Evolutionary conservation across 2,797 vertebrate species (phyloP).

Genomic region (Perodicticus potto): DNA sequence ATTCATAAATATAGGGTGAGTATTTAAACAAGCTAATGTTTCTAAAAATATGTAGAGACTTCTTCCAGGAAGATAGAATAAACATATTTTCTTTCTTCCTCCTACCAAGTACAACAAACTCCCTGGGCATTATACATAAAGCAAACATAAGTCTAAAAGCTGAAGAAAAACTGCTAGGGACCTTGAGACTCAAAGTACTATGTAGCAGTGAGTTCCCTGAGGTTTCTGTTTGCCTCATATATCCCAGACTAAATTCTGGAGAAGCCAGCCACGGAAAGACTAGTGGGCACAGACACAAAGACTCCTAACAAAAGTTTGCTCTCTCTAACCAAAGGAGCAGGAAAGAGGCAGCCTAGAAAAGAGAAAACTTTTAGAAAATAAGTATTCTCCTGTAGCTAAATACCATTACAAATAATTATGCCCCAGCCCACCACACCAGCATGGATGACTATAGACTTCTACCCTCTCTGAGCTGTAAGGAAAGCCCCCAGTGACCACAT

Average conservation of each 20-base stretch:
- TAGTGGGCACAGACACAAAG: neutral
- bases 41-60: neutral
- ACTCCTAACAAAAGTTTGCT: neutral
- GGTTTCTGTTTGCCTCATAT: neutral
- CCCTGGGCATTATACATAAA: neutral
- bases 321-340: neutral
- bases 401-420: too few relatives aligned
- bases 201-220: neutral
- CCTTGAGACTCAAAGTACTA: neutral
- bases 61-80: neutral
- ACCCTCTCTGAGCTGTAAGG: neutral
- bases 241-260: neutral
- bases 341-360: neutral
- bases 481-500: neutral
- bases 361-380: neutral
- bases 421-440: neutral
- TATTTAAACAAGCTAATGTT: slow-evolving; percentile 16
- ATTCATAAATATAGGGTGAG: neutral
- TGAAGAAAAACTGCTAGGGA: neutral
- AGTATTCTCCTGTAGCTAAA: neutral
- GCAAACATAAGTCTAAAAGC: neutral
- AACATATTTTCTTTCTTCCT: neutral
- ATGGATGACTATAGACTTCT: too few relatives aligned
- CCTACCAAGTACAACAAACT: neutral
- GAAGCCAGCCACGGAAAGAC: neutral